Conservation (phyloP, 1,140 invertebrate genomes). For the Pemphigus obesinymphae region DNA sequence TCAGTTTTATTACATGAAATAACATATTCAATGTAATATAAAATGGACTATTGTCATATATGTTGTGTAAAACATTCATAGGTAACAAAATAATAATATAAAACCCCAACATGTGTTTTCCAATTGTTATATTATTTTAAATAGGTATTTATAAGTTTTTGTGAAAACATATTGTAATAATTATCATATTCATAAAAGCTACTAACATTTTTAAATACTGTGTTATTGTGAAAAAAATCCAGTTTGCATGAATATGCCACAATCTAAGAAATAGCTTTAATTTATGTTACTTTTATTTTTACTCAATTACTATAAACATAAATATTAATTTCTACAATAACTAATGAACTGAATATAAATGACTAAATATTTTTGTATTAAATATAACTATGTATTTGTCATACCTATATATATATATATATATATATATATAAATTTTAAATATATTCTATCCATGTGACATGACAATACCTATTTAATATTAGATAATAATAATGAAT, state of each 20-base stretch:
- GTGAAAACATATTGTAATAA: background rate
- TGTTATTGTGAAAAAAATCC: too few species aligned
- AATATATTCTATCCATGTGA: too few species aligned
- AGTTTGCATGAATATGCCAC: too few species aligned
- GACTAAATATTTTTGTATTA: background rate
- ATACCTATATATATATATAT: too few species aligned
- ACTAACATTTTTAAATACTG: background rate
- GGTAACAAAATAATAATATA: background rate
- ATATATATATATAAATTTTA: too few species aligned
- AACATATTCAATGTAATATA: background rate
- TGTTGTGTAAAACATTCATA: background rate
- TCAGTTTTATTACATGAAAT: too few species aligned
- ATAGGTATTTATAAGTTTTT: background rate
- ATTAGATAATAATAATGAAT: too few species aligned
- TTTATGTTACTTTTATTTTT: too few species aligned
- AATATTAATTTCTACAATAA: too few species aligned
- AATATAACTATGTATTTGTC: too few species aligned
- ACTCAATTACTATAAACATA: background rate
- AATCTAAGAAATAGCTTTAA: too few species aligned
- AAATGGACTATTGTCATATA: background rate
- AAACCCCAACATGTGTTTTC: background rate
- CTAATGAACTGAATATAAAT: background rate
- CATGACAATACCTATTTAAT: too few species aligned
- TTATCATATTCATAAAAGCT: background rate
- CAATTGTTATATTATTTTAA: background rate